These are phyloP conservation scores for Hermaeophaga mercurialis DNA, from an alignment of 2,888 invertebrate species.

Conservation along the genomic window DNA sequence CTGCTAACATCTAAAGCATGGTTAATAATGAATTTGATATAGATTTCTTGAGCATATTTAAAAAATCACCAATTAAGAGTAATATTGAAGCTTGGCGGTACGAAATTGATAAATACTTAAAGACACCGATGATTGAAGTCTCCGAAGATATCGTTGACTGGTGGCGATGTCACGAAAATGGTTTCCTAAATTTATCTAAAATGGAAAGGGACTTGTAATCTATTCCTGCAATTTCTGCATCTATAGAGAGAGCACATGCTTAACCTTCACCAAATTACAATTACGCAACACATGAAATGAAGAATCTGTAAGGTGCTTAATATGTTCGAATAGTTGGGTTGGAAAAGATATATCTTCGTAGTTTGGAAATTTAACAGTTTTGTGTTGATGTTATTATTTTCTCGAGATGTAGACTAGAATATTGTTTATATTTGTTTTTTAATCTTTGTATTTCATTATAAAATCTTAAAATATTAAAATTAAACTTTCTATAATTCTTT, in stretches of 20 bases:
- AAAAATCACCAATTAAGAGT: neutral
- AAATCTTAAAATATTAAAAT: too few relatives aligned
- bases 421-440: too few relatives aligned
- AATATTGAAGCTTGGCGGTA: slow-evolving; percentile 24
- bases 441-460: too few relatives aligned
- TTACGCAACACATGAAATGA: too few relatives aligned
- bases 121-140: slow-evolving; percentile 27
- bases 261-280: too few relatives aligned
- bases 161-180: slow-evolving; percentile 28
- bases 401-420: too few relatives aligned
- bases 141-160: slow-evolving; percentile 34
- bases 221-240: slow-evolving; percentile 29
- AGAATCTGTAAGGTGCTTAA: too few relatives aligned
- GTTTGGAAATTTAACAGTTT: too few relatives aligned
- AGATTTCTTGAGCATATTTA: neutral
- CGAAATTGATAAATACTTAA: slow-evolving; percentile 35
- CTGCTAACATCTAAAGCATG: neutral
- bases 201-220: slow-evolving; percentile 34
- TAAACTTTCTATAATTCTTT: too few relatives aligned
- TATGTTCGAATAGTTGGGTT: too few relatives aligned
- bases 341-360: too few relatives aligned
- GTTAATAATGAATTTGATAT: neutral
- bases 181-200: slow-evolving; percentile 30
- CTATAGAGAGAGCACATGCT: slow-evolving; percentile 33
- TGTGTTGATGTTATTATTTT: too few relatives aligned